A percentile compares a stretch with the other conserved stretches of the same genome.
Evolutionary conservation across 2,888 invertebrate genomes (phyloP).

Genomic region (Ochlodes sylvanus): DNA sequence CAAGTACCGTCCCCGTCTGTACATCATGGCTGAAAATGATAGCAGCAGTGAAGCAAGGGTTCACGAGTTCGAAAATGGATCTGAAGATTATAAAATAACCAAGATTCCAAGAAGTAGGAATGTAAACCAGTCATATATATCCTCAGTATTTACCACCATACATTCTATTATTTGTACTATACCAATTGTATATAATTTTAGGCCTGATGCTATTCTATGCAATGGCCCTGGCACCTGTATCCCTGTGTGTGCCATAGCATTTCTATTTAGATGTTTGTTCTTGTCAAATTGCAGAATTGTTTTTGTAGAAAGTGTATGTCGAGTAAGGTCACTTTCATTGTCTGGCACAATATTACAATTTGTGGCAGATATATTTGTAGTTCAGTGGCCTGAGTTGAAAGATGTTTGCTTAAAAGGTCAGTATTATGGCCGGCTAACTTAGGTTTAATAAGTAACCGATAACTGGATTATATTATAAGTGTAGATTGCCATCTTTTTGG

Average conservation of each 20-base stretch:
- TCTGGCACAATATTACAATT: conserved; percentile 94
- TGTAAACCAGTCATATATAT: conserved; percentile 94
- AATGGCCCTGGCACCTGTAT: conserved; percentile 99
- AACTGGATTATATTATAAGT: no score
- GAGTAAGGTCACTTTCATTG: conserved; percentile 95
- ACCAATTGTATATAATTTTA: conserved; percentile 87
- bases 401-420: conserved; percentile 87
- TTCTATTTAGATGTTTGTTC: conserved; percentile 88
- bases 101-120: conserved; percentile 93
- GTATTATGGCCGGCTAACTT: conserved; percentile 91
- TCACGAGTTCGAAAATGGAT: conserved; percentile 71
- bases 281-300: conserved; percentile 90
- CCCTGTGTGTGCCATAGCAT: conserved; percentile 93
- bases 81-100: conserved; percentile 75
- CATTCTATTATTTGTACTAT: conserved; percentile 88
- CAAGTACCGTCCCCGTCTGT: conserved; percentile 90
- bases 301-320: conserved; percentile 97
- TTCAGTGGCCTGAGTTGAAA: conserved; percentile 95
- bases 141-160: conserved; percentile 91
- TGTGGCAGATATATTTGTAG: conserved; percentile 93
- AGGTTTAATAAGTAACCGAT: conserved; percentile 45
- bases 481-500: no score
- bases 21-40: conserved; percentile 92
- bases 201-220: conserved; percentile 93
- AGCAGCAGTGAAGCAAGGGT: conserved; percentile 90